These are phyloP conservation scores for Coluber constrictor DNA, from an alignment of 2,797 vertebrate genomes.

Conservation along the genomic window DNA sequence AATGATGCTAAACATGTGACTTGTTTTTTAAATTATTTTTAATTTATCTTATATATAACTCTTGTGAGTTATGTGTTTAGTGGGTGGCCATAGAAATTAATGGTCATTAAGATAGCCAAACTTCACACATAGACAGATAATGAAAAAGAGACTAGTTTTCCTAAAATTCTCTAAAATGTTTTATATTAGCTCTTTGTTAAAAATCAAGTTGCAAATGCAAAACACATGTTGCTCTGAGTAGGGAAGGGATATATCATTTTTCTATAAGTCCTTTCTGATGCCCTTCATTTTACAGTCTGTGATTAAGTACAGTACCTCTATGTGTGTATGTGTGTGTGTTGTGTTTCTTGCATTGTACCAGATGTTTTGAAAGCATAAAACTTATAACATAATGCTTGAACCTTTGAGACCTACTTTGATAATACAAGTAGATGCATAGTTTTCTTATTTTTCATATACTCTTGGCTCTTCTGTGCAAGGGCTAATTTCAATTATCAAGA, in stretches of 20 bases:
- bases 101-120: conserved; percentile 56
- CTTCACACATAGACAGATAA: conserved; percentile 49
- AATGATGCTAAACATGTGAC: background rate
- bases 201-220: conserved; percentile 55
- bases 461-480: conserved; percentile 34
- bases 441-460: conserved; percentile 40
- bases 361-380: conserved; percentile 41
- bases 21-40: background rate
- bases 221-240: conserved; percentile 48
- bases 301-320: conserved; percentile 34
- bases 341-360: conserved; percentile 38
- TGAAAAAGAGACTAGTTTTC: conserved; percentile 47
- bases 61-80: background rate
- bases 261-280: conserved; percentile 47
- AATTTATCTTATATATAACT: background rate
- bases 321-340: background rate
- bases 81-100: background rate
- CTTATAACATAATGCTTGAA: conserved; percentile 43
- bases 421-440: background rate
- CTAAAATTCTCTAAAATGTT: conserved; percentile 58
- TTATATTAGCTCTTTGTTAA: conserved; percentile 51
- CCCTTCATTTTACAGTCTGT: conserved; percentile 38
- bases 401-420: conserved; percentile 33
- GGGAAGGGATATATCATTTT: conserved; percentile 56
- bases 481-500: background rate